Base-by-base conservation (phyloP, 1,140 invertebrate genomes). In the Macrocentrus cingulum region DNA sequence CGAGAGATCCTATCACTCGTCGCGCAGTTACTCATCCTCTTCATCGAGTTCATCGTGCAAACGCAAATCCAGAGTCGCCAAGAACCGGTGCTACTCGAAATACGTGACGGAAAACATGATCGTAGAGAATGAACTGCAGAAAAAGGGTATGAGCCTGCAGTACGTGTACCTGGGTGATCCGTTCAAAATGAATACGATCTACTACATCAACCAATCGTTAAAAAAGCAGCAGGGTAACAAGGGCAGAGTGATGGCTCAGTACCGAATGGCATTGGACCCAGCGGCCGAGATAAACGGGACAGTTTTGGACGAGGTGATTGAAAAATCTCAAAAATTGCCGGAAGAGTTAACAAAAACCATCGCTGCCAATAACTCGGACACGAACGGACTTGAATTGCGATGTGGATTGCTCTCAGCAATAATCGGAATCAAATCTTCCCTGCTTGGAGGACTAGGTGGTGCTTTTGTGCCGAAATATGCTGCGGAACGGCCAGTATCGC, bases 161-260 rank as follows among this genome's bases (percentile, higher is more conserved):
- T 52, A 44, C 8, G 22, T 53, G 36, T 59, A 52, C 25, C 13
- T 59, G 9, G 57, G 44, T 39, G 57, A 59, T 59, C 49, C 49
- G 8, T 46, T 52, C 9, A 13, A 23, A 0, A 53, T 53, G 49
- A 59, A 53, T 34, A 16, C 51, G 16, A 44, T 59, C 22, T 59
- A 46, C 16, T 46, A 34, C 2, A 53, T 59, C 11, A 42, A 59
- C 34, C 3, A 59, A 36, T 11, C 29, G 0, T 22, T 53, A 6
- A 46, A 13, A 16, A 36, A 23, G 15, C 29, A 37, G 2, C 0
- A 36, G 3, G 2, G 22, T 1, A 13, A 32, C 11, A 0, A 22
- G 25, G 13, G 13, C 16, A 56, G 54, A 37, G 32, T 51, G 15
- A 37, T 45, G 25, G 20, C n/a, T 11, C 53, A 56, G 36, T 56